Base-by-base conservation (phyloP, 2,113 vertebrate species). In the Patagioenas fasciata region DNA sequence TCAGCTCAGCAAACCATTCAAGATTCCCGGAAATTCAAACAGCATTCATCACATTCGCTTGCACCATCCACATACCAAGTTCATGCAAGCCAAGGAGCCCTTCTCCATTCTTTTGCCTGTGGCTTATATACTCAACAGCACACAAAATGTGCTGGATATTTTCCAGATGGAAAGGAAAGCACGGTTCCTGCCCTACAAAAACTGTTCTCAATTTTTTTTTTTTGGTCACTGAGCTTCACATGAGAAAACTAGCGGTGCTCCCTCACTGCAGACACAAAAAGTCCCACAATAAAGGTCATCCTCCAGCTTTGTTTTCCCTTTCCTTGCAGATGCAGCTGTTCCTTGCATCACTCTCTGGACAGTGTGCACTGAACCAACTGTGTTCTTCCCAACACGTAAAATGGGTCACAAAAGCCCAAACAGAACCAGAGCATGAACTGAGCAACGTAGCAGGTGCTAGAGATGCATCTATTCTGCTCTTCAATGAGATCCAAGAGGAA, bases 381-480 rank as follows among this genome's bases (percentile, higher is more conserved):
- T 26, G 70, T 53, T 48, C 75, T 88, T 40, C 66, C 57, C 50
- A 29, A 14, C 23, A 18, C 4, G 25, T 19, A 60, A 77, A 78
- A 85, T 8, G 34, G 53, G 53, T 47, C 54, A 85, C 57, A 53
- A 67, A 72, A 67, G n/a, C 53, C 42, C 61, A 36, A 77, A 38
- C 5, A 77, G 54, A 90, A 78, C 20, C 34, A 85, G 61, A 65
- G 31, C 31, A 80, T n/a, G 62, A 90, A 54, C 23, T 3, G 13
- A 88, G 70, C 38, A 78, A 66, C 0, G 0, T 0, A 87, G 38
- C 0, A 2, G 48, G 48, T 38, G 58, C 25, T 31, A 24, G 38
- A 44, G 3, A 26, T 44, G 60, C 13, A 58, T 10, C 38, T 54
- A 69, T 84, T 74, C 77, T 71, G 61, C 61, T 51, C 34, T 61